Evolutionary conservation across 1,140 invertebrate genomes (phyloP).

Genomic region (Kradibia gibbosae): DNA sequence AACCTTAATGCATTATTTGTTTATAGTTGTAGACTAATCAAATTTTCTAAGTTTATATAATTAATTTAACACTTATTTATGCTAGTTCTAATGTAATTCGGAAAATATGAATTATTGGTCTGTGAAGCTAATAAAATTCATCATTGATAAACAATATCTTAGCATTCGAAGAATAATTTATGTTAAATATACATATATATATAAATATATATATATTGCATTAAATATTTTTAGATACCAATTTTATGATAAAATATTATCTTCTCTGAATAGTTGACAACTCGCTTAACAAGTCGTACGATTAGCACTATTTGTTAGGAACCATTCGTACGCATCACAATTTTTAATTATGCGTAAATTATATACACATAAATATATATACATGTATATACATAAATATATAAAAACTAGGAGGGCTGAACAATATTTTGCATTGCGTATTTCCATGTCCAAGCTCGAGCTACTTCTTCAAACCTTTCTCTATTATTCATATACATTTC

Average conservation of each 20-base stretch:
- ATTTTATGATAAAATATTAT: slow-evolving; percentile 49
- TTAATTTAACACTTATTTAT: slow-evolving; percentile 34
- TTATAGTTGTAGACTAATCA: slow-evolving; percentile 31
- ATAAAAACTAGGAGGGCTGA: slow-evolving; percentile 65
- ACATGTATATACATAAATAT: no score
- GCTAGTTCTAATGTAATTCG: slow-evolving; percentile 27
- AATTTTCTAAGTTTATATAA: slow-evolving; percentile 20
- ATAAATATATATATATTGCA: no score
- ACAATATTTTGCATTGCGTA: slow-evolving; percentile 93
- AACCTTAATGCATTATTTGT: slow-evolving; percentile 26
- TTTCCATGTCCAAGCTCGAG: slow-evolving; percentile 91
- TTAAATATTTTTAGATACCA: slow-evolving; percentile 45
- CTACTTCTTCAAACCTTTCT: slow-evolving; percentile 85
- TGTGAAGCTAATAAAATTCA: slow-evolving; percentile 28
- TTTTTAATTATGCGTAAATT: slow-evolving; percentile 41
- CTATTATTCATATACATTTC: slow-evolving; percentile 85
- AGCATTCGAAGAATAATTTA: slow-evolving; percentile 23
- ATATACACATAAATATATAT: no score
- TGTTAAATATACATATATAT: no score
- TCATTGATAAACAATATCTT: slow-evolving; percentile 40
- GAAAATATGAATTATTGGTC: slow-evolving; percentile 35
- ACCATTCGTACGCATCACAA: slow-evolving; percentile 49
- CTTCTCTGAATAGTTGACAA: slow-evolving; percentile 41
- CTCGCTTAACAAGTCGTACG: slow-evolving; percentile 45
- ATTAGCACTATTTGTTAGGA: slow-evolving; percentile 49